A percentile compares a stretch with the other conserved stretches of the same genome.
Evolutionary conservation across 2,888 invertebrate genomes (phyloP).

Genomic region (Venusia cambrica): DNA sequence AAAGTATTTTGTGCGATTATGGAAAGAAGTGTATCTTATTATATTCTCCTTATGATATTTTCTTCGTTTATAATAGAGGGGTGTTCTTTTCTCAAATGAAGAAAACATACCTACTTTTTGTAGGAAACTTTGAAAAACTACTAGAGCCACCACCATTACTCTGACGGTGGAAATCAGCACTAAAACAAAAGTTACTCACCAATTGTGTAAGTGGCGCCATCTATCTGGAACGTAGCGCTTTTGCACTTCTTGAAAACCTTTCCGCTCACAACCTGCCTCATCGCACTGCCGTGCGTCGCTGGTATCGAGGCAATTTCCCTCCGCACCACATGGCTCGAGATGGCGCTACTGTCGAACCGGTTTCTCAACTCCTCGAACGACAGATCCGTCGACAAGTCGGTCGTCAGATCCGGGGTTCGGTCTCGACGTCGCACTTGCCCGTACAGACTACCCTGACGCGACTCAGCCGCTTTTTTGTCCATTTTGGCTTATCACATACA

Average conservation of each 20-base stretch:
- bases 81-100: no score
- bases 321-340: slow-evolving; percentile 42
- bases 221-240: slow-evolving; percentile 92
- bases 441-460: slow-evolving; percentile 50
- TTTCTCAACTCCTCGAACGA: slow-evolving; percentile 72
- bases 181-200: slow-evolving; percentile 78
- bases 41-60: no score
- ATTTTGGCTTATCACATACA: slow-evolving; percentile 49
- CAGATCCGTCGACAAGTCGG: slow-evolving; percentile 57
- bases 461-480: slow-evolving; percentile 52
- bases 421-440: slow-evolving; percentile 65
- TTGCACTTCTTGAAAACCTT: slow-evolving; percentile 90
- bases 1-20: no score
- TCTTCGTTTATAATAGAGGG: no score
- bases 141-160: slow-evolving; percentile 25
- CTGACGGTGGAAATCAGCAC: slow-evolving; percentile 33
- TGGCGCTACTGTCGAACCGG: slow-evolving; percentile 68
- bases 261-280: slow-evolving; percentile 73
- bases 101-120: no score
- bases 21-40: no score
- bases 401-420: slow-evolving; percentile 54
- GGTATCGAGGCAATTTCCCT: slow-evolving; percentile 69
- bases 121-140: no score
- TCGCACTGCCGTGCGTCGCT: slow-evolving; percentile 73
- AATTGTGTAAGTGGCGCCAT: slow-evolving; percentile 92